Evolutionary conservation across 2,113 vertebrate species (phyloP).

Genomic region (human (Homo sapiens)): GRCh38 chr2:64451001-64451500

Average conservation of each 20-base stretch:
- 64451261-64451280: conserved; percentile 20
- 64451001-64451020: conserved; percentile 31
- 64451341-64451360: conserved; percentile 28
- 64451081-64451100: conserved; percentile 34
- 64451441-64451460: background rate
- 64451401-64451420: conserved; percentile 49
- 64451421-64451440: conserved; percentile 9
- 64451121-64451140: background rate
- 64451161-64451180: conserved; percentile 35
- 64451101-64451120: conserved; percentile 37
- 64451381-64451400: background rate
- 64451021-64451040: background rate
- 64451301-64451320: conserved; percentile 23
- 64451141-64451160: conserved; percentile 21
- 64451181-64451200: background rate
- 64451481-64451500: background rate
- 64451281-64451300: conserved; percentile 57
- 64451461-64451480: conserved; percentile 35
- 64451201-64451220: background rate
- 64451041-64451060: background rate
- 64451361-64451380: background rate
- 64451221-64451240: conserved; percentile 40
- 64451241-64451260: conserved; percentile 27
- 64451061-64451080: conserved; percentile 27
- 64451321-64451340: conserved; percentile 1